These are phyloP conservation scores for Rhynchotus rufescens DNA, from an alignment of 2,797 vertebrate genomes.

Conservation along the genomic window DNA sequence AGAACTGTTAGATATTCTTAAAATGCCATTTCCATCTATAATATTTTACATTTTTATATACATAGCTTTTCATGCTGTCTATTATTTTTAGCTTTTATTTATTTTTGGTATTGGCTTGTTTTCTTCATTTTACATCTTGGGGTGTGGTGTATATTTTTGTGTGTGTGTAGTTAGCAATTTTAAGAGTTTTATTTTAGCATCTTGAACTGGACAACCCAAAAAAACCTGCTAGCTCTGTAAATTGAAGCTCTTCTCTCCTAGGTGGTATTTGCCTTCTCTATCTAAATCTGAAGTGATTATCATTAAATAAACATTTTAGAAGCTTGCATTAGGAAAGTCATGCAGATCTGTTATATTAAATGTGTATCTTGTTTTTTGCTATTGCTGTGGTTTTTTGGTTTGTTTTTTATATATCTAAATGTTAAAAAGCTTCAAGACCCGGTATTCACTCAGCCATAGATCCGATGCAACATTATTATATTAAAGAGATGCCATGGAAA, in stretches of 20 bases:
- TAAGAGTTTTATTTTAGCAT: neutral
- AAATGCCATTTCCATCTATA: neutral
- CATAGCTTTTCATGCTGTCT: neutral
- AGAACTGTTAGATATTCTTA: neutral
- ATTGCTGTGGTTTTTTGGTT: neutral
- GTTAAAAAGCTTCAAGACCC: neutral
- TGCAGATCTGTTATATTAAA: neutral
- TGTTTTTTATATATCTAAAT: neutral
- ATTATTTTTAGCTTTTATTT: neutral
- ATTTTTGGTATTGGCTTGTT: neutral
- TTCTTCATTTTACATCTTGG: neutral
- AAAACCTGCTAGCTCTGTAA: neutral
- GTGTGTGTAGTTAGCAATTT: neutral
- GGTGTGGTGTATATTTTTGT: no score
- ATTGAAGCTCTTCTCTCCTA: neutral
- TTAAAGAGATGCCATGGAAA: neutral
- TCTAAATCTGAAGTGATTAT: neutral
- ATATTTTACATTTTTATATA: accelerated
- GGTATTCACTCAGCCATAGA: neutral
- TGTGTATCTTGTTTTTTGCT: neutral
- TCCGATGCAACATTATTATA: neutral
- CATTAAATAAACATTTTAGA: neutral
- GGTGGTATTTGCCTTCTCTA: neutral
- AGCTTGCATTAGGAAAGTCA: neutral
- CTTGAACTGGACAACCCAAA: neutral